A percentile compares a stretch with the other conserved stretches of the same genome.
phyloP scores from a whole-genome alignment of 2,113 vertebrate genomes.

The Lophochroa leadbeateri region DNA sequence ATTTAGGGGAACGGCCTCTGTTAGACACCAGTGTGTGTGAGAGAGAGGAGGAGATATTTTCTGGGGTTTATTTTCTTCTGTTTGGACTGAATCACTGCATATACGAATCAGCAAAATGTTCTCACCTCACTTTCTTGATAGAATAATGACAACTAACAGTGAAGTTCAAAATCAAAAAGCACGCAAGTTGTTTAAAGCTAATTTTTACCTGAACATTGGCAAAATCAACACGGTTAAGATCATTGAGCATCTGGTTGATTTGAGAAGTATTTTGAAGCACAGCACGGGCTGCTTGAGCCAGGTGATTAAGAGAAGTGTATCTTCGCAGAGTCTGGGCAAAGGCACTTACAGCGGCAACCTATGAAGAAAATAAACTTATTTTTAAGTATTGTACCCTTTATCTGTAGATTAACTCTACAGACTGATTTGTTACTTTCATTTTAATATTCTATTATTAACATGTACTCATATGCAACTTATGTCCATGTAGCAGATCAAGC shows the following conservation, averaged over 20 bases:
- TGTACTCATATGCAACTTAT: background rate
- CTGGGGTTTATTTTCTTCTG: too few relatives aligned
- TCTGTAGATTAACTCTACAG: background rate
- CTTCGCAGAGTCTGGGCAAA: slow-evolving; percentile 98
- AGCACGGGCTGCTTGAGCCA: slow-evolving; percentile 97
- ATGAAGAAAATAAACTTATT: background rate
- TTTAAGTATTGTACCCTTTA: background rate
- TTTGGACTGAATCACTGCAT: background rate
- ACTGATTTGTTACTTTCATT: background rate
- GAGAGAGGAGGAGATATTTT: too few relatives aligned
- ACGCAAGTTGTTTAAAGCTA: background rate
- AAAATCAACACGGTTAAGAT: slow-evolving; percentile 99
- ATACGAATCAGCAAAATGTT: background rate
- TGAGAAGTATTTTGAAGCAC: slow-evolving; percentile 99
- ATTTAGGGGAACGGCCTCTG: too few relatives aligned
- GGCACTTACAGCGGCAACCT: slow-evolving; percentile 98
- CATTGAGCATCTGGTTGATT: slow-evolving; percentile 99
- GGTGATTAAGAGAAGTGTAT: slow-evolving; percentile 98
- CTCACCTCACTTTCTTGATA: background rate
- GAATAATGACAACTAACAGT: background rate
- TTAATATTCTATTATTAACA: background rate
- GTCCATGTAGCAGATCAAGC: background rate
- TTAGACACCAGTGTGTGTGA: too few relatives aligned
- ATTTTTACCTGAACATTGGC: slow-evolving; percentile 95
- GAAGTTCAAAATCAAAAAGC: background rate